Conservation (phyloP, 2,113 vertebrate genomes). For the Melanocharis versteri region DNA sequence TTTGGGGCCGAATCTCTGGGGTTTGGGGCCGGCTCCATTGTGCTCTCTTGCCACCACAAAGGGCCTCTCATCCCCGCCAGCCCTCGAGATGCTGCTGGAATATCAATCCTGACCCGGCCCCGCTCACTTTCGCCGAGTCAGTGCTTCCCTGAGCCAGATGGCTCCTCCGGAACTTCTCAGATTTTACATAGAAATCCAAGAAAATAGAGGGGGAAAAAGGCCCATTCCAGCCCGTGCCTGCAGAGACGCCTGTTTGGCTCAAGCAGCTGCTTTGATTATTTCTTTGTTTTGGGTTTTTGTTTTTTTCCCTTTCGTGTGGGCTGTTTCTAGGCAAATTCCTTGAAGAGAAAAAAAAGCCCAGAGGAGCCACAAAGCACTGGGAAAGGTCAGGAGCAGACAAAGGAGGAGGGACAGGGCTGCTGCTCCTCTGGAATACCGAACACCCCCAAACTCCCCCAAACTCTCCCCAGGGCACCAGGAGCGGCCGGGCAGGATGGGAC, state of each 20-base stretch:
- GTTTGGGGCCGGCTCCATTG: background rate
- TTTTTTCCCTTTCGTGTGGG: background rate
- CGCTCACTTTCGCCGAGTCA: background rate
- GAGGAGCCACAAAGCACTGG: constrained; percentile 6
- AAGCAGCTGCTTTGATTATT: background rate
- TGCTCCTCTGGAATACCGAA: background rate
- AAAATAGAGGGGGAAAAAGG: accelerated
- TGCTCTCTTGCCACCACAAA: background rate
- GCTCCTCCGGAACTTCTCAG: background rate
- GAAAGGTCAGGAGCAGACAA: constrained; percentile 55
- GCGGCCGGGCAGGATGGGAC: background rate
- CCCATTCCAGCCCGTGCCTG: background rate
- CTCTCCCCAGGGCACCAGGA: accelerated
- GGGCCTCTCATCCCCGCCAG: background rate
- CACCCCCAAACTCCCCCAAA: background rate
- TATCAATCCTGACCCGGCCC: background rate
- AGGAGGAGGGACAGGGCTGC: background rate
- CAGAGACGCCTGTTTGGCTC: background rate
- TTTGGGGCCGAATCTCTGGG: background rate
- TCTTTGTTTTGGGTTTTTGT: background rate
- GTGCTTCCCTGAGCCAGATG: background rate
- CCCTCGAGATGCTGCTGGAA: constrained; percentile 42
- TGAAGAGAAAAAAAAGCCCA: background rate
- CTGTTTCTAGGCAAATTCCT: constrained; percentile 42
- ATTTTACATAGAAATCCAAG: background rate